These are phyloP conservation scores for Erannis defoliaria DNA, from an alignment of 2,888 invertebrate species.

Conservation along the genomic window DNA sequence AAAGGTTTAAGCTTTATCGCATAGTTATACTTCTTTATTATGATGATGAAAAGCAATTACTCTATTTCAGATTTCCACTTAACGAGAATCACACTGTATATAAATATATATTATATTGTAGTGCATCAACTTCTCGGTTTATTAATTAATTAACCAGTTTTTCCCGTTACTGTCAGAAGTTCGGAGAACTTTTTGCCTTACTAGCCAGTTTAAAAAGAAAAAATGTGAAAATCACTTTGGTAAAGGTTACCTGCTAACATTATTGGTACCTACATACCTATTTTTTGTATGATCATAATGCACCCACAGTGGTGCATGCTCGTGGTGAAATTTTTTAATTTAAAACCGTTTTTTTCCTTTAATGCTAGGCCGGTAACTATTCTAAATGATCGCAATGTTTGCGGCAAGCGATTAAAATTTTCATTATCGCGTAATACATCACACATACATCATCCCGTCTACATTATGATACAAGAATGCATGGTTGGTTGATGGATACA, in stretches of 20 bases:
- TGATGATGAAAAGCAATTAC: neutral
- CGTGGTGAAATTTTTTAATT: too few species aligned
- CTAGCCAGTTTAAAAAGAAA: slow-evolving; percentile 20
- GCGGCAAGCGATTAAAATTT: too few species aligned
- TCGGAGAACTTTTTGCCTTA: slow-evolving; percentile 21
- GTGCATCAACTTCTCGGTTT: neutral
- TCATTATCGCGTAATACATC: too few species aligned
- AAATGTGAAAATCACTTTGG: slow-evolving; percentile 13
- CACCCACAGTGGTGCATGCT: too few species aligned
- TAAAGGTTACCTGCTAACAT: slow-evolving; percentile 32
- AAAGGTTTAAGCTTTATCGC: neutral
- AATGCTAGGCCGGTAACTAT: too few species aligned
- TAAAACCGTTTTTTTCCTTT: too few species aligned
- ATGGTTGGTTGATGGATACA: too few species aligned
- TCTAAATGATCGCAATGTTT: too few species aligned
- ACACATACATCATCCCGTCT: too few species aligned
- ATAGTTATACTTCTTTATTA: neutral
- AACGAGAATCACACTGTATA: neutral
- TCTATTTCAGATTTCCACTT: neutral
- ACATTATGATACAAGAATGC: too few species aligned
- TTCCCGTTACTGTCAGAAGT: slow-evolving; percentile 14
- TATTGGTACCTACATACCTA: neutral
- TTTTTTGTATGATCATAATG: neutral
- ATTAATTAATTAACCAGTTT: slow-evolving; percentile 1
- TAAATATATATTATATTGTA: neutral